These are phyloP conservation scores for Calephelis nemesis DNA, from an alignment of 1,140 invertebrate genomes.

Conservation along the genomic window DNA sequence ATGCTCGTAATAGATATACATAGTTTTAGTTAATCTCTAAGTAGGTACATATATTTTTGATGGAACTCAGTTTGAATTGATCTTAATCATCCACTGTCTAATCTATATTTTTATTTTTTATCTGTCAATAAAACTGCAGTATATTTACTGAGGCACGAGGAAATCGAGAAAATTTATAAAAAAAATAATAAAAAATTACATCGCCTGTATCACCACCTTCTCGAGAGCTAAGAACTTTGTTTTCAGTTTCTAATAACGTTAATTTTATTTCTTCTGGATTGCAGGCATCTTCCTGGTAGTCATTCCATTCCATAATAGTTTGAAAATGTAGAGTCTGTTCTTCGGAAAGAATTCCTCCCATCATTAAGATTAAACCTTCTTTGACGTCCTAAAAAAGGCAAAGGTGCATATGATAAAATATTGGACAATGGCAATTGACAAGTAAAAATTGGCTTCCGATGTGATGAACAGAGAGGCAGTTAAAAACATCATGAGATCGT, in stretches of 20 bases:
- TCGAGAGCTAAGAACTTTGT: slow-evolving; percentile 30
- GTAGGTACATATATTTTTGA: too few species aligned
- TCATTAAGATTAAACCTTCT: slow-evolving; percentile 81
- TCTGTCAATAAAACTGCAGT: too few species aligned
- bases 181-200: slow-evolving; percentile 25
- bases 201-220: slow-evolving; percentile 43
- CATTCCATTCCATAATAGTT: slow-evolving; percentile 75
- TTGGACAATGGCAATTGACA: too few species aligned
- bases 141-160: too few species aligned
- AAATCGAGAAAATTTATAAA: background rate
- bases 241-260: slow-evolving; percentile 46
- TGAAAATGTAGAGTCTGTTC: slow-evolving; percentile 74
- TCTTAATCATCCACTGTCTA: too few species aligned
- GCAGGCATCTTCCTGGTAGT: slow-evolving; percentile 64
- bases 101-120: too few species aligned
- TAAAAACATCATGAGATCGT: too few species aligned
- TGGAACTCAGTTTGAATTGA: too few species aligned
- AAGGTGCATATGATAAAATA: background rate
- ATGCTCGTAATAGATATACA: too few species aligned
- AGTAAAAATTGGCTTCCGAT: too few species aligned
- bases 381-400: slow-evolving; percentile 61
- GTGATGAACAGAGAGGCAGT: too few species aligned
- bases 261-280: slow-evolving; percentile 68
- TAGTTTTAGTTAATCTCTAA: too few species aligned
- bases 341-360: slow-evolving; percentile 79